A percentile compares a stretch with the other conserved stretches of the same genome.
Conservation (phyloP, 1,140 invertebrate species). For the Drosophila ohnishii region DNA sequence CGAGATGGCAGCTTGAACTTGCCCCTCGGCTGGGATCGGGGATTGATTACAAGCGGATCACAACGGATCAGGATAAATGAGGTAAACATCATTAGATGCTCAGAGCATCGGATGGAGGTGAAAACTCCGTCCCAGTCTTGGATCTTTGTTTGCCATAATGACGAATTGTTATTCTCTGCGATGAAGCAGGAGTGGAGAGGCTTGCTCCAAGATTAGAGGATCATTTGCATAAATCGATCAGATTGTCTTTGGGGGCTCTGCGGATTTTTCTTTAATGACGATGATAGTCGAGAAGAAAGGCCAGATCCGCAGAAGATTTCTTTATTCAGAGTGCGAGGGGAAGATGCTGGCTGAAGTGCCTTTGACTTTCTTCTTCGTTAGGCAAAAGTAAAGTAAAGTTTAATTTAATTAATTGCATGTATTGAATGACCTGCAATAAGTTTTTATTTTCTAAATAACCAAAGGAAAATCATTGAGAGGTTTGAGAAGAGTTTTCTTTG, state of each 20-base stretch:
- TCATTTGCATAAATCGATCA: constrained; percentile 48
- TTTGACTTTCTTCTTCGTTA: constrained; percentile 20
- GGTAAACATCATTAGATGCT: constrained; percentile 53
- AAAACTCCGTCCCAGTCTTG: constrained; percentile 9
- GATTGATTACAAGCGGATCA: constrained; percentile 51
- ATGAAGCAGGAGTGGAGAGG: neutral
- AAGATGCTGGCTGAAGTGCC: constrained; percentile 1
- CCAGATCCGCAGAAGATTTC: constrained; percentile 3
- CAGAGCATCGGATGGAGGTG: constrained; percentile 25
- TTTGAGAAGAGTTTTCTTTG: neutral
- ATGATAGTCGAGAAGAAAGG: constrained; percentile 9
- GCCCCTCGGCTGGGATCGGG: constrained; percentile 39
- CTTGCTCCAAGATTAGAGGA: constrained; percentile 29
- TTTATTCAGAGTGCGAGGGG: neutral
- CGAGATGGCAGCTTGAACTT: constrained; percentile 46
- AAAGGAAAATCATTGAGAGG: neutral
- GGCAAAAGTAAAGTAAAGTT: constrained; percentile 2
- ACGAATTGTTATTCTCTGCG: constrained; percentile 47
- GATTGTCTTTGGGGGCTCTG: constrained; percentile 29
- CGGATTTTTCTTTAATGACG: constrained; percentile 21
- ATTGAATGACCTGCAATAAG: constrained; percentile 2
- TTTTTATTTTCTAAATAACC: constrained; percentile 4
- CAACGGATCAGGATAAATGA: constrained; percentile 49
- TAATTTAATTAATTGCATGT: constrained; percentile 9
- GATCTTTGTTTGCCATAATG: constrained; percentile 57